Evolutionary conservation across 2,797 vertebrate genomes (phyloP).

Genomic region (Synanceia verrucosa): DNA sequence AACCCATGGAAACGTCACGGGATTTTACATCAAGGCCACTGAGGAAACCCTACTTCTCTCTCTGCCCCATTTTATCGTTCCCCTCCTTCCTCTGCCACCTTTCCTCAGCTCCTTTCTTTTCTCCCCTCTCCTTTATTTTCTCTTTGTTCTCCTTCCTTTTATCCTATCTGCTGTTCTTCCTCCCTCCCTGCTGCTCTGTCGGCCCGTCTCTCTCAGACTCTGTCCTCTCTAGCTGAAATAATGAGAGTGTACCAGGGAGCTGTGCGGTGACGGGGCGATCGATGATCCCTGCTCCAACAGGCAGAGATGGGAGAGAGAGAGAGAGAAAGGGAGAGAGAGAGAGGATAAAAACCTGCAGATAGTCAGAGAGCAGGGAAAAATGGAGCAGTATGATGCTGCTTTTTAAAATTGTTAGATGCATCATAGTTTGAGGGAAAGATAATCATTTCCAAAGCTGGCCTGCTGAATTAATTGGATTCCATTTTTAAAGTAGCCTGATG

Average conservation of each 20-base stretch:
- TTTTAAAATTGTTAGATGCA: slow-evolving; percentile 45
- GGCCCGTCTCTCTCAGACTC: slow-evolving; percentile 21
- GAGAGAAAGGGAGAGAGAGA: slow-evolving; percentile 21
- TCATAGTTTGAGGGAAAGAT: slow-evolving; percentile 51
- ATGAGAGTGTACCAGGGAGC: slow-evolving; percentile 74
- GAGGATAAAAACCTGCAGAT: slow-evolving; percentile 53
- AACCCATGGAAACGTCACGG: slow-evolving; percentile 11
- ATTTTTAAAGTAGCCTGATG: slow-evolving; percentile 51
- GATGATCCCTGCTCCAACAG: slow-evolving; percentile 72
- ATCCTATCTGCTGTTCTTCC: slow-evolving; percentile 24
- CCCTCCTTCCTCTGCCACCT: slow-evolving; percentile 8
- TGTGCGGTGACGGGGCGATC: slow-evolving; percentile 71
- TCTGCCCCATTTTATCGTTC: slow-evolving; percentile 20
- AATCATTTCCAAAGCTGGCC: slow-evolving; percentile 44
- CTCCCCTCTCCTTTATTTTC: neutral
- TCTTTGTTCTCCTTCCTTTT: slow-evolving; percentile 38
- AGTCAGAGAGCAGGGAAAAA: slow-evolving; percentile 52
- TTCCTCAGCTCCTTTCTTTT: slow-evolving; percentile 10
- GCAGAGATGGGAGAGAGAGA: slow-evolving; percentile 40
- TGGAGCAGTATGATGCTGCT: slow-evolving; percentile 39
- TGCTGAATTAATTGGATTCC: slow-evolving; percentile 57
- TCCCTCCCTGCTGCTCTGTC: slow-evolving; percentile 17
- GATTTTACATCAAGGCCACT: slow-evolving; percentile 25
- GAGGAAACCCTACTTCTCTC: slow-evolving; percentile 13
- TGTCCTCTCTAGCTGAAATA: slow-evolving; percentile 75